A percentile compares a stretch with the other conserved stretches of the same genome.
Evolutionary conservation across 2,888 invertebrate species (phyloP).

Genomic region (Cerceris rybyensis): DNA sequence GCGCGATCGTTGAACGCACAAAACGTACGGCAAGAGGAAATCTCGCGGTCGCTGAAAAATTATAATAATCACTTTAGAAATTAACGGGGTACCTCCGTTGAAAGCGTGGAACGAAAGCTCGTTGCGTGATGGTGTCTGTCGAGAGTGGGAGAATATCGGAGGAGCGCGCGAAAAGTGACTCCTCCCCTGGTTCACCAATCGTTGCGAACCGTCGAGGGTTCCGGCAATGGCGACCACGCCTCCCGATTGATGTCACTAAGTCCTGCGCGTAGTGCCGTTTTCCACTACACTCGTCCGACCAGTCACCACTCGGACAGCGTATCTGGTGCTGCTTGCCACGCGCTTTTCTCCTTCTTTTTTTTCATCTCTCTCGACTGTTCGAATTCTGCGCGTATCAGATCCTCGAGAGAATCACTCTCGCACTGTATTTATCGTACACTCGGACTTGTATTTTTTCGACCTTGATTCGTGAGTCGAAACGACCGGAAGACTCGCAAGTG

Average conservation of each 20-base stretch:
- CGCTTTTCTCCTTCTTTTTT: constrained; percentile 50
- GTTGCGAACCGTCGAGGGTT: constrained; percentile 26
- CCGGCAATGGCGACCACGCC: constrained; percentile 59
- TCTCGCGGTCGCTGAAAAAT: constrained; percentile 63
- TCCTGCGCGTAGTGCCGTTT: constrained; percentile 55
- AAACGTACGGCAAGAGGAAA: not conserved
- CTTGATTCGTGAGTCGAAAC: not conserved
- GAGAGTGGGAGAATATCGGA: constrained; percentile 31
- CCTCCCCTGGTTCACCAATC: constrained; percentile 62
- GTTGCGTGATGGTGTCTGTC: constrained; percentile 45
- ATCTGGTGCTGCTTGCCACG: constrained; percentile 56
- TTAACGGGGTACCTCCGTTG: constrained; percentile 66
- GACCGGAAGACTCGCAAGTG: not conserved
- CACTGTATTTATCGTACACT: no score
- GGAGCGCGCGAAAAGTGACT: constrained; percentile 68
- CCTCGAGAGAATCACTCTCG: no score
- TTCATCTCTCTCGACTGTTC: constrained; percentile 3
- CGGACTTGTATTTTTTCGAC: no score
- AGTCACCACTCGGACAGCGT: constrained; percentile 66
- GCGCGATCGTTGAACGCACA: not conserved
- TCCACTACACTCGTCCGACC: constrained; percentile 39
- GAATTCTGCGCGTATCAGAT: not conserved
- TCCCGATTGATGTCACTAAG: constrained; percentile 50
- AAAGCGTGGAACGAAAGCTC: constrained; percentile 32
- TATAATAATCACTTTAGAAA: constrained; percentile 75